A percentile compares a stretch with the other conserved stretches of the same genome.
phyloP scores from a whole-genome alignment of 2,888 invertebrate species.

The Bursaphelenchus okinawaensis region DNA sequence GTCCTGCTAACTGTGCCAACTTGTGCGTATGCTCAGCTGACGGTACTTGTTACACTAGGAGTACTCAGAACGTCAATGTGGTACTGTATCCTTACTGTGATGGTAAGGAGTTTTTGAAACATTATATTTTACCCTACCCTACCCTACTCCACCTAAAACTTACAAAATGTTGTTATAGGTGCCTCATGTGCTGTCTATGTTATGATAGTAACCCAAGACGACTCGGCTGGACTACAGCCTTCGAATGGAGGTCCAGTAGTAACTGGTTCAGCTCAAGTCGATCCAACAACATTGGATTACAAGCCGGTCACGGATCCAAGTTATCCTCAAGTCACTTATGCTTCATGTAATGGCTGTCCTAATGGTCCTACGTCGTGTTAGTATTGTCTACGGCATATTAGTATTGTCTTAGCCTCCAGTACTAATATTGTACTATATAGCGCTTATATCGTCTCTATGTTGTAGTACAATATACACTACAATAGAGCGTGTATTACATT shows the following conservation, averaged over 20 bases:
- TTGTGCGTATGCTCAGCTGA: background rate
- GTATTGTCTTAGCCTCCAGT: too few relatives aligned
- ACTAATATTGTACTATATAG: too few relatives aligned
- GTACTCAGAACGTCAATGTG: slow-evolving; percentile 4
- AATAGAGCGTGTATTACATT: too few relatives aligned
- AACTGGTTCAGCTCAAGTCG: slow-evolving; percentile 7
- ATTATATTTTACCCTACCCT: background rate
- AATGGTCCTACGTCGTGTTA: background rate
- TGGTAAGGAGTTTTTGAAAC: background rate
- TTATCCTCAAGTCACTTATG: slow-evolving; percentile 5
- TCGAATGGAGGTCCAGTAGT: background rate
- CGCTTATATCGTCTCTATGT: too few relatives aligned
- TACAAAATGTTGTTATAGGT: background rate
- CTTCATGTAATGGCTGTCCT: background rate
- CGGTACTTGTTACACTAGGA: slow-evolving; percentile 10
- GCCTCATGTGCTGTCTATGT: slow-evolving; percentile 2
- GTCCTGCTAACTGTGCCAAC: background rate
- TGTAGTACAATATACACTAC: too few relatives aligned
- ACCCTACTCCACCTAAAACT: background rate
- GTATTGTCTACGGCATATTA: background rate
- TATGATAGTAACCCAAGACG: slow-evolving; percentile 3
- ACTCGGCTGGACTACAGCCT: background rate
- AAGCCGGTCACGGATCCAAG: slow-evolving; percentile 1
- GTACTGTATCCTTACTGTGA: background rate
- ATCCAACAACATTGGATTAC: background rate